A percentile compares a stretch with the other conserved stretches of the same genome.
Evolutionary conservation across 2,888 invertebrate genomes (phyloP).

Genomic region (Lacanobia oleracea): DNA sequence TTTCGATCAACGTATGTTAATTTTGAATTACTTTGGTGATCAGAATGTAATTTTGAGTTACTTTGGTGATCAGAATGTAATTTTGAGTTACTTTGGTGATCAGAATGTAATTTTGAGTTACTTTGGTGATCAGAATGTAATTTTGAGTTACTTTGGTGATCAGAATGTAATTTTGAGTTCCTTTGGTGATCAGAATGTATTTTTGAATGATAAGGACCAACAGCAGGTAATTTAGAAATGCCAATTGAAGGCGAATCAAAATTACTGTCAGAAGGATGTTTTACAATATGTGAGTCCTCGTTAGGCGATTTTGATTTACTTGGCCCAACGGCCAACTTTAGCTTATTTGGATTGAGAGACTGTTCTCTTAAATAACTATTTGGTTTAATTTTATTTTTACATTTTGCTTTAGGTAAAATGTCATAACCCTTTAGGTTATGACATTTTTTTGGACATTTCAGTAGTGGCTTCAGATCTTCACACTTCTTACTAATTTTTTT

Average conservation of each 20-base stretch:
- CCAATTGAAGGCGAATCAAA: not conserved
- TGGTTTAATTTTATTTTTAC: not conserved
- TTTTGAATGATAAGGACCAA: not conserved
- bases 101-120: not conserved
- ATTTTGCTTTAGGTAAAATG: slow-evolving; percentile 9
- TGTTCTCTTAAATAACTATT: not conserved
- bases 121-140: no score
- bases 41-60: not conserved
- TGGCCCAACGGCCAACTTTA: not conserved
- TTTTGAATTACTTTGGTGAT: not conserved
- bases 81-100: not conserved
- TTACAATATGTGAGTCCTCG: no score
- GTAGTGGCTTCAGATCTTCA: not conserved
- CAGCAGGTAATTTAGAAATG: not conserved
- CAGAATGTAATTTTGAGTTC: not conserved
- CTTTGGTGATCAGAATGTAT: not conserved
- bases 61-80: not conserved
- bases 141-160: not conserved
- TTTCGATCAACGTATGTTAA: not conserved
- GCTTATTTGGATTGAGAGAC: not conserved
- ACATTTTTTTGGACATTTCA: not conserved
- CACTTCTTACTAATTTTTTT: not conserved
- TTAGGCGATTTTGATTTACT: not conserved
- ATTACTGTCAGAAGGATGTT: not conserved
- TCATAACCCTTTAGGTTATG: no score